phyloP scores from a whole-genome alignment of 2,797 vertebrate species.

The Enteromius trimaculatus region DNA sequence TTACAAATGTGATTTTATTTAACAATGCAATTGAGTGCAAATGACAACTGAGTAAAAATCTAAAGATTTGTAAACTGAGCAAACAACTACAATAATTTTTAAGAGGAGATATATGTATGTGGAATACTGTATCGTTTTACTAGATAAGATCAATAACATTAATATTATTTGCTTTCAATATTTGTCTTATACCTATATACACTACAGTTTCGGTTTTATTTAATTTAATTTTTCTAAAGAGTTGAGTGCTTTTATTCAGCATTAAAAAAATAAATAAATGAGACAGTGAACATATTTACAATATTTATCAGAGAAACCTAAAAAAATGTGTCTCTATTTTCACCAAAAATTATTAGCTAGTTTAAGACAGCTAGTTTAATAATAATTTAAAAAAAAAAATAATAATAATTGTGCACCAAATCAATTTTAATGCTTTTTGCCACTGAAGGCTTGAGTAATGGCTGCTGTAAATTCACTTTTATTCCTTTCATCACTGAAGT shows the following conservation, averaged over 20 bases:
- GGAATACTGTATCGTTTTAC: neutral
- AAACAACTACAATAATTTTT: too few species aligned
- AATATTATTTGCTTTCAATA: neutral
- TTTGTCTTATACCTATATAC: neutral
- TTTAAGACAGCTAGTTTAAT: too few species aligned
- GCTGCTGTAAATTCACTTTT: neutral
- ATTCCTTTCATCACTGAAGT: neutral
- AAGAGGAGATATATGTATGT: too few species aligned
- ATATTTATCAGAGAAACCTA: neutral
- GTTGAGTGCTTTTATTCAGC: neutral
- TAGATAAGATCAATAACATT: neutral
- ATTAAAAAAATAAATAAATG: neutral
- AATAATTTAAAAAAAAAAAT: too few species aligned
- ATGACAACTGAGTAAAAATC: too few species aligned
- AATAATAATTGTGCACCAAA: neutral
- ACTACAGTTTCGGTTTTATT: neutral
- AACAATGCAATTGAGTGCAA: too few species aligned
- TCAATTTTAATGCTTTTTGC: neutral
- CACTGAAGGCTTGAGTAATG: neutral
- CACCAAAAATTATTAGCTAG: too few species aligned
- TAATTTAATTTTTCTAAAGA: neutral
- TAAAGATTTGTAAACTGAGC: too few species aligned
- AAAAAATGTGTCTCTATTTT: neutral
- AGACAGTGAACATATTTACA: neutral
- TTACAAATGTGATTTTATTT: too few species aligned